A percentile compares a stretch with the other conserved stretches of the same genome.
Evolutionary conservation across 2,888 invertebrate species (phyloP).

Genomic region (Erpobdella octoculata): DNA sequence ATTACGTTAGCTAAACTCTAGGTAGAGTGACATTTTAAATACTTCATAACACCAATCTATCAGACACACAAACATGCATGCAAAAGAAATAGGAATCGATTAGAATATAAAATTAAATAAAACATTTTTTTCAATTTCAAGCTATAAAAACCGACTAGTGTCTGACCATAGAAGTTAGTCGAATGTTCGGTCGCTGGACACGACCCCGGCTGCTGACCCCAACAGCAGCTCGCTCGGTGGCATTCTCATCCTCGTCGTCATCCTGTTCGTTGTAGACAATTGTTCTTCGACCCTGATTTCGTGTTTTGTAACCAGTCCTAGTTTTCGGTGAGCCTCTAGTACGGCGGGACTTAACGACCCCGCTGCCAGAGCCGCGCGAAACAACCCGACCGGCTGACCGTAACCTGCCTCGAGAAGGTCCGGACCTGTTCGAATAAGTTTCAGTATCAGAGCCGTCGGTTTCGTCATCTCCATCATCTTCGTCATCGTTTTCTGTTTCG

Average conservation of each 20-base stretch:
- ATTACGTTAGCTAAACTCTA: no score
- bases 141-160: no score
- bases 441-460: constrained; percentile 16
- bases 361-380: not conserved
- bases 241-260: constrained; percentile 40
- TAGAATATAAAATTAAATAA: no score
- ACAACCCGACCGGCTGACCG: not conserved
- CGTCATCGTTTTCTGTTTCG: constrained; percentile 11
- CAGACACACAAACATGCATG: no score
- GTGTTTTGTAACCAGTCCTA: constrained; percentile 36
- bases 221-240: constrained; percentile 34
- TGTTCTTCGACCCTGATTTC: constrained; percentile 49
- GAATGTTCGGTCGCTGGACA: constrained; percentile 67
- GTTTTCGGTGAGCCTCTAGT: not conserved
- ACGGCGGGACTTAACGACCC: not conserved
- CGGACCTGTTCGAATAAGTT: constrained; percentile 27
- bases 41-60: no score
- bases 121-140: no score
- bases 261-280: constrained; percentile 49
- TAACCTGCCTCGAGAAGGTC: not conserved
- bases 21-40: no score
- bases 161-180: constrained; percentile 36
- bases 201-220: constrained; percentile 74
- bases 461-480: constrained; percentile 14
- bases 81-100: no score